phyloP scores from a whole-genome alignment of 2,113 vertebrate species.

The Porphyrio hochstetteri region DNA sequence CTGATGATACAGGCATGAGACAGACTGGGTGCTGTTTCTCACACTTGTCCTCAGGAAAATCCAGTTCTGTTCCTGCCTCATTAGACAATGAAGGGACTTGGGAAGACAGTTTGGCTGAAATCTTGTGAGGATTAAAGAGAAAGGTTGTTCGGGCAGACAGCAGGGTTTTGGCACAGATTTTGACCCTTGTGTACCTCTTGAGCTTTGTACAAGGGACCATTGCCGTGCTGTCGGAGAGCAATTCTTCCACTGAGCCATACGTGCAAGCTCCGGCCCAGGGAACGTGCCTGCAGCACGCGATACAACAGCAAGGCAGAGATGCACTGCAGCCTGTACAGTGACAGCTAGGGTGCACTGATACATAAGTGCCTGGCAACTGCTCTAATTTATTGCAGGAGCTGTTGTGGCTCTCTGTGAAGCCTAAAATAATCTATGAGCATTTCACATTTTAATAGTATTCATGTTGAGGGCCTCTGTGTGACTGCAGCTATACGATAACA shows the following conservation, averaged over 20 bases:
- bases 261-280: background rate
- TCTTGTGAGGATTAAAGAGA: background rate
- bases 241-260: background rate
- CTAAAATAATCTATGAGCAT: slow-evolving; percentile 47
- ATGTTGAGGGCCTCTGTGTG: slow-evolving; percentile 56
- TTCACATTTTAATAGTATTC: slow-evolving; percentile 61
- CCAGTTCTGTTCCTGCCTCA: background rate
- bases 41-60: background rate
- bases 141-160: background rate
- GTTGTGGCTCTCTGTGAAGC: slow-evolving; percentile 52
- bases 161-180: background rate
- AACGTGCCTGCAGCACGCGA: fast-evolving
- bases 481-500: slow-evolving; percentile 49
- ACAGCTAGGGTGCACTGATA: slow-evolving; percentile 63
- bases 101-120: background rate
- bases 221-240: fast-evolving
- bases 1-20: fast-evolving
- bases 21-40: background rate
- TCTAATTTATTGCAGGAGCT: slow-evolving; percentile 53
- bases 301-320: background rate
- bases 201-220: background rate
- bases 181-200: fast-evolving
- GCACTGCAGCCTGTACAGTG: slow-evolving; percentile 18
- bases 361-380: slow-evolving; percentile 56
- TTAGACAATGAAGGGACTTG: fast-evolving